These are phyloP conservation scores for Ptychobarbus kaznakovi DNA, from an alignment of 2,797 vertebrate genomes.

Conservation along the genomic window DNA sequence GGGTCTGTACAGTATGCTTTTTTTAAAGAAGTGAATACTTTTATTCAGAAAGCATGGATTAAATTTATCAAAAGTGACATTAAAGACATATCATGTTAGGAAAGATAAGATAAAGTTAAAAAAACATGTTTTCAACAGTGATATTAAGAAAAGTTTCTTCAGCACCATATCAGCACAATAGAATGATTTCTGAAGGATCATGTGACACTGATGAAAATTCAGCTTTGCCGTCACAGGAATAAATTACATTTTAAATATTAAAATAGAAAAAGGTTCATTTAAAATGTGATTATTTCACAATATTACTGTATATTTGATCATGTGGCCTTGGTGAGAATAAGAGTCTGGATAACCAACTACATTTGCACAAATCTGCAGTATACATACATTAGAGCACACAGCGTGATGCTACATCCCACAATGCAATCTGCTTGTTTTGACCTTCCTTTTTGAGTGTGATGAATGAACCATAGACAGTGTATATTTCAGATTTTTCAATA, in stretches of 20 bases:
- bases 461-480: not conserved
- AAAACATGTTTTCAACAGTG: not conserved
- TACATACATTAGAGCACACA: not conserved
- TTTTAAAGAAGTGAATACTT: not conserved
- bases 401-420: constrained; percentile 3
- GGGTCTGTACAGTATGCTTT: not conserved
- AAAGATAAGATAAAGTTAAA: not conserved
- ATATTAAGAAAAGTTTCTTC: not conserved
- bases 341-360: not conserved
- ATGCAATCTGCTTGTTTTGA: constrained; percentile 3
- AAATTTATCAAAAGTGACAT: not conserved
- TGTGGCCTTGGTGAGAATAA: not conserved
- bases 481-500: not conserved
- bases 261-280: not conserved
- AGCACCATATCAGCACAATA: not conserved
- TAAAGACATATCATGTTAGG: not conserved
- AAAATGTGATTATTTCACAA: not conserved
- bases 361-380: not conserved
- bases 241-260: not conserved
- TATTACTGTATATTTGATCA: too few species aligned
- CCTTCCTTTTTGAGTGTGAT: constrained; percentile 3
- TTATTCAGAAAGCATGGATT: not conserved
- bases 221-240: not conserved
- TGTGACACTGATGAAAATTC: not conserved
- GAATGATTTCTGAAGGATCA: not conserved